Conservation (phyloP, 2,113 vertebrate genomes). For the Serinus canaria region DNA sequence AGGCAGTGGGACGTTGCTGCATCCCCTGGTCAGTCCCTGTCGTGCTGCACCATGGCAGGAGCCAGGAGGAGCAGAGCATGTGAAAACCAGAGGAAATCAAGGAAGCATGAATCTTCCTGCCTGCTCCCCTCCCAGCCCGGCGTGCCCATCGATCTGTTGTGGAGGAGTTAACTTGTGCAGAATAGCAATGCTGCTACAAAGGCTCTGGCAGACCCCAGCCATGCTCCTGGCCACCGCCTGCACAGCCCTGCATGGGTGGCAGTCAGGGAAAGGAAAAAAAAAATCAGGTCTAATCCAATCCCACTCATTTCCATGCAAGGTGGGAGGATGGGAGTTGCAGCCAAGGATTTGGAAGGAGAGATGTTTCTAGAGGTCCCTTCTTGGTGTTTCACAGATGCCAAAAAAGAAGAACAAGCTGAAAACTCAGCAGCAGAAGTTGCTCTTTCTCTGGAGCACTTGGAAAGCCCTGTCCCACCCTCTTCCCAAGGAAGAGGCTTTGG, state of each 20-base stretch:
- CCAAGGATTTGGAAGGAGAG: background rate
- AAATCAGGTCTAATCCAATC: background rate
- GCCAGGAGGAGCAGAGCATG: background rate
- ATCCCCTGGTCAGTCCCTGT: background rate
- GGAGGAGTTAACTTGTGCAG: constrained; percentile 27
- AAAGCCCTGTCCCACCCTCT: background rate
- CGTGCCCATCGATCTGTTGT: background rate
- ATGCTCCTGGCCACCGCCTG: background rate
- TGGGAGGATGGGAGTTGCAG: background rate
- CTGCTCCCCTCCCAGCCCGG: background rate
- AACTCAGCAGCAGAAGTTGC: background rate
- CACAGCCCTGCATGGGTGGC: background rate
- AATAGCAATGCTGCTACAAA: constrained; percentile 18
- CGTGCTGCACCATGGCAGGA: background rate
- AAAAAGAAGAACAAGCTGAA: background rate
- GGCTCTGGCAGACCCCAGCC: background rate
- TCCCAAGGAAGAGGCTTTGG: background rate
- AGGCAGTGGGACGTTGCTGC: background rate
- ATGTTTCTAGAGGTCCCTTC: background rate
- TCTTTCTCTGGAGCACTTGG: background rate
- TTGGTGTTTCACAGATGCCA: background rate
- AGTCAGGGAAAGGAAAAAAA: background rate
- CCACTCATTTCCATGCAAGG: background rate
- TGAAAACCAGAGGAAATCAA: background rate
- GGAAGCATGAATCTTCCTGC: background rate